phyloP scores from a whole-genome alignment of 2,888 invertebrate genomes.

The Crossocerus cetratus region DNA sequence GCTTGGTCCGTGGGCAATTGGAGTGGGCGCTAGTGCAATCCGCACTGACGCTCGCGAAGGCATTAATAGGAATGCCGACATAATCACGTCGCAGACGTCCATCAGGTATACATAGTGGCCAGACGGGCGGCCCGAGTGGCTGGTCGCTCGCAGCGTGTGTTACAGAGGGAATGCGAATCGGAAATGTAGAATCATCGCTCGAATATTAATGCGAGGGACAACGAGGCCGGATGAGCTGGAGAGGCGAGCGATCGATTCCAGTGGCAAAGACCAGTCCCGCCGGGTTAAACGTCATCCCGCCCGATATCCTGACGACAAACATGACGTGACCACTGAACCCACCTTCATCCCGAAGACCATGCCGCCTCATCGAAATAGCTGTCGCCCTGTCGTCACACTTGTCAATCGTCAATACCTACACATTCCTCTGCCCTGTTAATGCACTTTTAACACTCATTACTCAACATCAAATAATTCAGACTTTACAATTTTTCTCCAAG shows the following conservation, averaged over 20 bases:
- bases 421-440: too few species aligned
- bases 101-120: constrained; percentile 13
- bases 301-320: constrained; percentile 29
- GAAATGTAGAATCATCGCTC: constrained; percentile 18
- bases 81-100: constrained; percentile 35
- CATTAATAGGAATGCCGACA: constrained; percentile 29
- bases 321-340: constrained; percentile 14
- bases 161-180: constrained; percentile 20
- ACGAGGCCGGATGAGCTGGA: too few species aligned
- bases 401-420: too few species aligned
- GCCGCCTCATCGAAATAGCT: too few species aligned
- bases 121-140: neutral
- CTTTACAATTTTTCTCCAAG: too few species aligned
- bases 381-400: too few species aligned
- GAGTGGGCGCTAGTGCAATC: constrained; percentile 20
- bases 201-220: constrained; percentile 33
- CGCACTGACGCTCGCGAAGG: constrained; percentile 21
- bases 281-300: constrained; percentile 30
- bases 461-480: too few species aligned
- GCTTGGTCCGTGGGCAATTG: too few species aligned
- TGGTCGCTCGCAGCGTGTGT: neutral
- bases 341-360: constrained; percentile 7
- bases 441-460: too few species aligned
- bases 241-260: constrained; percentile 32
- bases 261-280: constrained; percentile 2